Percentiles rank a stretch among this genome's conserved stretches.
Conservation (phyloP, 1,140 invertebrate genomes). For the Drosophila albomicans region DNA sequence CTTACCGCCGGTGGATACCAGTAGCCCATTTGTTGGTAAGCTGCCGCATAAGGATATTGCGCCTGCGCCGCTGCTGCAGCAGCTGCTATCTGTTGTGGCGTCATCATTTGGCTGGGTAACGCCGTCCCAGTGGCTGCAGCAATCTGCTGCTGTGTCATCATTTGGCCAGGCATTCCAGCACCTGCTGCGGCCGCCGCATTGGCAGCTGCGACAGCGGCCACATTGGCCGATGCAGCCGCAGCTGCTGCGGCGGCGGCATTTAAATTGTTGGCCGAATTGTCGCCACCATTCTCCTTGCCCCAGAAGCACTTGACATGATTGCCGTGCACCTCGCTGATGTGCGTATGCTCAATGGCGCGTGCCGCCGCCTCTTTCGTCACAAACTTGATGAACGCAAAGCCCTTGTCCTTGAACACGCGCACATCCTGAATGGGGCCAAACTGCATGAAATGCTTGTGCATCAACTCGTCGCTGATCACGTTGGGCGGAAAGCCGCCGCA, state of each 20-base stretch:
- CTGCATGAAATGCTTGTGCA: constrained; percentile 97
- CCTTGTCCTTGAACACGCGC: constrained; percentile 99
- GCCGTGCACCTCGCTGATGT: constrained; percentile 98
- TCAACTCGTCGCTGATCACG: constrained; percentile 96
- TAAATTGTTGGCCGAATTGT: constrained; percentile 78
- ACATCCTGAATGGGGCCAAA: constrained; percentile 99
- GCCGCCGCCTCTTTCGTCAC: constrained; percentile 98
- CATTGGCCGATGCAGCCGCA: constrained; percentile 70
- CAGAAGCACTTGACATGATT: constrained; percentile 99
- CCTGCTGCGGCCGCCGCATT: constrained; percentile 73
- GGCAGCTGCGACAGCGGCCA: constrained; percentile 73
- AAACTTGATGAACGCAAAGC: constrained; percentile 99
- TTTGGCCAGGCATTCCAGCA: constrained; percentile 70
- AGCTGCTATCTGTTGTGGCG: constrained; percentile 71
- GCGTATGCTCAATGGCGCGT: constrained; percentile 97
- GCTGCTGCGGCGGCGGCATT: constrained; percentile 71
- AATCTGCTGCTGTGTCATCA: constrained; percentile 79
- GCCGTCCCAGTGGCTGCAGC: constrained; percentile 77
- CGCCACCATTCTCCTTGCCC: constrained; percentile 94
- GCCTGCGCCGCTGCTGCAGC: constrained; percentile 84
- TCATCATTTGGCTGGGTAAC: constrained; percentile 80
- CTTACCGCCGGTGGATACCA: constrained; percentile 89
- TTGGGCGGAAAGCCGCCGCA: constrained; percentile 97
- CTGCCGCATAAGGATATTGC: constrained; percentile 87
- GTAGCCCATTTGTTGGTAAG: constrained; percentile 91